Evolutionary conservation across 2,797 vertebrate genomes (phyloP), one percentile per base, ranked within the genome.

Genomic region (Clarias fuscus): DNA sequence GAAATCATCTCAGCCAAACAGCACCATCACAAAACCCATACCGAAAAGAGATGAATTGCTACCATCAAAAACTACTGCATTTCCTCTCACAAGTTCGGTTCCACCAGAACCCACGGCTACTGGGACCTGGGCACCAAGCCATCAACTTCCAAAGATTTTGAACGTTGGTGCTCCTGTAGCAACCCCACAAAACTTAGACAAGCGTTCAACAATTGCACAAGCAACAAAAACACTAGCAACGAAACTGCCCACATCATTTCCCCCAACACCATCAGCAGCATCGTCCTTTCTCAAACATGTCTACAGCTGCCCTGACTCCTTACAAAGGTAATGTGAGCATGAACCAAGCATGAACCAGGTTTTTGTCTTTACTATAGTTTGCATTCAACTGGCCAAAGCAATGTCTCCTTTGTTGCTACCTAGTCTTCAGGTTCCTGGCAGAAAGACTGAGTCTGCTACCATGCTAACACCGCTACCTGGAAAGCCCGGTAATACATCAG

Each of bases 241-340:
- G 0, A 84, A 85, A 82, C 15, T n/a, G 5, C 83, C 84, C 70
- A 64, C 71, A 10, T 43, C 30, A 71, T 58, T 67, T 24, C 85
- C 83, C 8, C 77, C 89, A 20, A 82, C 37, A n/a, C 68, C 53
- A 30, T 73, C 85, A 15, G 72, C 68, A 53, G 89, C 88, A 58
- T 72, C 84, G 0, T 89, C 91, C 0, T 88, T 89, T 5, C 92
- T 95, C 62, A 91, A 91, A 53, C 94, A 93, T 48, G 94, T 94
- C 53, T 91, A 92, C 85, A 95, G 94, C 89, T 95, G 94, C 70
- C 95, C 95, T 0, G 93, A 93, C 0, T 33, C 87, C 71, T 72
- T 95, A 71, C 91, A 91, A 18, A 95, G 94, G 95, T 95, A 89
- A 91, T 85, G 20, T 37, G 17, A 68, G 24, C 59, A 82, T 27